Evolutionary conservation across 1,140 invertebrate genomes (phyloP).

Genomic region (Apis florea): DNA sequence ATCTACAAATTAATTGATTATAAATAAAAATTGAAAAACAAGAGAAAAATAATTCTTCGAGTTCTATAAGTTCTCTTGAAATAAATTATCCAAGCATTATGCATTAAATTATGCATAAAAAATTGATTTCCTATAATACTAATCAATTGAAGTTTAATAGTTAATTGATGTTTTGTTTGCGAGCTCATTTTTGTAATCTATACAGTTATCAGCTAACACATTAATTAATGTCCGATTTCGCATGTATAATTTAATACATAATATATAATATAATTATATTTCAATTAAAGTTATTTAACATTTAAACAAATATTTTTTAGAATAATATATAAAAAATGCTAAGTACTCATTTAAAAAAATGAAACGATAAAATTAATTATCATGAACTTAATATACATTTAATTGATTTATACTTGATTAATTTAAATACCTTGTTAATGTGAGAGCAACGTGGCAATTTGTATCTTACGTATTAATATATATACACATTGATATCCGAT

Average conservation of each 20-base stretch:
- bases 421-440: neutral
- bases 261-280: no score
- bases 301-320: neutral
- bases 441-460: neutral
- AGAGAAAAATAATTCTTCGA: no score
- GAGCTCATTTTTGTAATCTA: neutral
- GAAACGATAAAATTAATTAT: neutral
- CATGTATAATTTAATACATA: neutral
- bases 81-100: slow-evolving; percentile 13
- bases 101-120: slow-evolving; percentile 42
- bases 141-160: slow-evolving; percentile 1
- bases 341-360: neutral
- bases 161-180: neutral
- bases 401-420: neutral
- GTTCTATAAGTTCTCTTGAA: neutral
- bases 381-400: neutral
- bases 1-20: neutral
- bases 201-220: neutral
- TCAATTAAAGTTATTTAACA: neutral
- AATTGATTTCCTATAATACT: slow-evolving; percentile 49
- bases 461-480: neutral
- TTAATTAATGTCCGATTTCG: neutral
- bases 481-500: slow-evolving; percentile 23
- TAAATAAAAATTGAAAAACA: neutral
- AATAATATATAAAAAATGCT: neutral